Conservation (phyloP, 1,140 invertebrate species). For the Diabrotica undecimpunctata region DNA sequence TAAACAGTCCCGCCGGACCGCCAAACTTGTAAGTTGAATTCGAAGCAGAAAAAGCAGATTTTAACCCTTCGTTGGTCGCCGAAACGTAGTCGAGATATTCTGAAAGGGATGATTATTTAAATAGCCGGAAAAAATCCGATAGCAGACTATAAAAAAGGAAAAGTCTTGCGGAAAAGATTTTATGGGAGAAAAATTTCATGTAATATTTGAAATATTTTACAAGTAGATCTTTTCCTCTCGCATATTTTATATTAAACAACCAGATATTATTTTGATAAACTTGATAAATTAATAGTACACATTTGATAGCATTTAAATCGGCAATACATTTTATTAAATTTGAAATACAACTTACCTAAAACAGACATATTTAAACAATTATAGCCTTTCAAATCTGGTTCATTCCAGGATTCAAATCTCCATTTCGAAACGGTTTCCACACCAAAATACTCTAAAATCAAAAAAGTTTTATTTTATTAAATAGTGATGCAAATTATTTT, state of each 20-base stretch:
- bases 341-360: slow-evolving; percentile 33
- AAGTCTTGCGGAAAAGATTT: too few species aligned
- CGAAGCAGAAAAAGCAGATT: slow-evolving; percentile 29
- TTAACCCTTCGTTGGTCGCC: slow-evolving; percentile 42
- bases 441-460: slow-evolving; percentile 44
- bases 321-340: background rate
- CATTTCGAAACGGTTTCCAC: slow-evolving; percentile 45
- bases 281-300: too few species aligned
- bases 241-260: too few species aligned
- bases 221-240: too few species aligned
- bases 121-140: slow-evolving; percentile 1
- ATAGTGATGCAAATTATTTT: too few species aligned
- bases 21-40: slow-evolving; percentile 38
- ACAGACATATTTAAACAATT: slow-evolving; percentile 51
- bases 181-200: too few species aligned
- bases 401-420: slow-evolving; percentile 55
- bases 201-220: too few species aligned
- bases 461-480: too few species aligned
- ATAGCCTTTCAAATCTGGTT: slow-evolving; percentile 51
- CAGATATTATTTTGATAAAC: too few species aligned
- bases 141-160: too few species aligned
- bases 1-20: slow-evolving; percentile 52
- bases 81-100: slow-evolving; percentile 44
- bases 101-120: slow-evolving; percentile 13
- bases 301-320: too few species aligned